These are phyloP conservation scores for Bedellia somnulentella DNA, from an alignment of 2,888 invertebrate species.

Conservation along the genomic window DNA sequence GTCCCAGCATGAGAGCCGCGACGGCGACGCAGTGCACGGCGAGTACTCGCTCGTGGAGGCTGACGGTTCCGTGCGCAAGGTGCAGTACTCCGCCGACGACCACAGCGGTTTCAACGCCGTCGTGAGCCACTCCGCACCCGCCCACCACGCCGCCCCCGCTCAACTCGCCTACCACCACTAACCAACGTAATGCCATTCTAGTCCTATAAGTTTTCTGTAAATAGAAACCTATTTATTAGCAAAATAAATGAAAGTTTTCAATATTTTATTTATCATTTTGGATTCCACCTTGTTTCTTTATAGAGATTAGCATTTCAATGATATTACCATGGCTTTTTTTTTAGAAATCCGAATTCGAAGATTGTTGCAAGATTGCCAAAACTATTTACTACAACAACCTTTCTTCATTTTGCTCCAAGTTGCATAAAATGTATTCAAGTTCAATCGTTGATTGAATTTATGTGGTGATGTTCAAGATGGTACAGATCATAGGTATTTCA, in stretches of 20 bases:
- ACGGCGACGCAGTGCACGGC: slow-evolving; percentile 27
- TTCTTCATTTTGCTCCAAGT: too few relatives aligned
- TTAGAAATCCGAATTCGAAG: too few relatives aligned
- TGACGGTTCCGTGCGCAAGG: slow-evolving; percentile 25
- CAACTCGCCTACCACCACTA: slow-evolving; percentile 2
- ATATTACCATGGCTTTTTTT: too few relatives aligned
- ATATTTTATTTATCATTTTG: too few relatives aligned
- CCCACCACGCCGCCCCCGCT: slow-evolving; percentile 5
- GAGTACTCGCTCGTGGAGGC: slow-evolving; percentile 23
- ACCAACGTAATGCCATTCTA: not conserved
- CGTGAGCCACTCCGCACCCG: slow-evolving; percentile 6
- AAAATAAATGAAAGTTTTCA: not conserved
- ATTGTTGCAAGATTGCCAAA: too few relatives aligned
- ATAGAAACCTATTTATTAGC: not conserved
- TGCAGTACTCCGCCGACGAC: slow-evolving; percentile 25
- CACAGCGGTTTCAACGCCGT: slow-evolving; percentile 18
- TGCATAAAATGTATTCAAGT: too few relatives aligned
- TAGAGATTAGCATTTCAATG: too few relatives aligned
- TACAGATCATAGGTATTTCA: too few relatives aligned
- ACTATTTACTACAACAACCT: too few relatives aligned
- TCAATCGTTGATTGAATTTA: too few relatives aligned
- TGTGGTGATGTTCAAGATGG: too few relatives aligned
- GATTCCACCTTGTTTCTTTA: too few relatives aligned
- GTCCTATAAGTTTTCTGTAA: slow-evolving; percentile 1
- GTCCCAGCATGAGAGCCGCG: slow-evolving; percentile 22